Conservation (phyloP, 2,888 invertebrate genomes). For the Drosophila incognita region DNA sequence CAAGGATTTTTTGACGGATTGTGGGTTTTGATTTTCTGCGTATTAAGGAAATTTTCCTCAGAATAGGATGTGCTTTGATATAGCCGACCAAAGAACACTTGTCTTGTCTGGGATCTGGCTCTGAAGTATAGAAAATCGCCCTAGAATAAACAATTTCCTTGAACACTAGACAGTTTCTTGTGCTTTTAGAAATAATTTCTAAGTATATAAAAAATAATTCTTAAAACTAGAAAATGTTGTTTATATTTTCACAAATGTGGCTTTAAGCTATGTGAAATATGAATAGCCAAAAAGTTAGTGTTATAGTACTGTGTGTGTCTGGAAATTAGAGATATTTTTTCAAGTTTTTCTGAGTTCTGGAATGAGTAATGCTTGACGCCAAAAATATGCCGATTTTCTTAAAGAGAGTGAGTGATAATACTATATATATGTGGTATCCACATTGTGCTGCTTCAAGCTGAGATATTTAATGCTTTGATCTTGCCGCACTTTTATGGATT, state of each 20-base stretch:
- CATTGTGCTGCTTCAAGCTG: constrained; percentile 8
- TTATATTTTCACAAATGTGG: not conserved
- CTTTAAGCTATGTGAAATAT: no score
- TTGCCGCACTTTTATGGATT: constrained; percentile 76
- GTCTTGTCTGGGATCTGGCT: no score
- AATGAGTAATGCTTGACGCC: not conserved
- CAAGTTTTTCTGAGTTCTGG: not conserved
- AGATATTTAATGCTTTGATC: constrained; percentile 58
- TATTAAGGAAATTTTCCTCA: no score
- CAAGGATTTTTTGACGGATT: no score
- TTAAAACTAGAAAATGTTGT: not conserved
- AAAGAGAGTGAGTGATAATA: not conserved
- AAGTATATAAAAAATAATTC: not conserved
- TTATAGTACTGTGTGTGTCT: not conserved
- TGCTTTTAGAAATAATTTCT: no score
- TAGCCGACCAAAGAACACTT: no score
- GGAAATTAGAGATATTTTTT: not conserved
- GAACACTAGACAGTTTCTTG: no score
- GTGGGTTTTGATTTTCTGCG: no score
- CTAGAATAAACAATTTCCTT: no score
- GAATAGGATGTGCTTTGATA: no score
- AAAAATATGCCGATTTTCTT: not conserved
- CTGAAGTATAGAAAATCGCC: no score
- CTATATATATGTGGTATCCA: not conserved
- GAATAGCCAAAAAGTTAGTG: not conserved